Conservation (phyloP, 2,113 vertebrate species). For the Ictidomys tridecemlineatus region DNA sequence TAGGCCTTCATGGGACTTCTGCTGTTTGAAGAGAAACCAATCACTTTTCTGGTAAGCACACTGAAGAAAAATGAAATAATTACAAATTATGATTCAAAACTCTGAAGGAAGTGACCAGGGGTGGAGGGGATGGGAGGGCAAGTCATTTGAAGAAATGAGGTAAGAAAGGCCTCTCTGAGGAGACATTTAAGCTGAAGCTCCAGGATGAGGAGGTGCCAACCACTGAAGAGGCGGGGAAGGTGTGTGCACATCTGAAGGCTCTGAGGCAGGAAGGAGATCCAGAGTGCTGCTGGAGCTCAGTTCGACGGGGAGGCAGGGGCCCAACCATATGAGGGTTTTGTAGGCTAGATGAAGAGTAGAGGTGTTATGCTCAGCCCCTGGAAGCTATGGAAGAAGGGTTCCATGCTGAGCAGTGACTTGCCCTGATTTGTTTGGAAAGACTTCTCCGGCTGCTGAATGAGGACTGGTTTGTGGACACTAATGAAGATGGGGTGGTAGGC, state of each 20-base stretch:
- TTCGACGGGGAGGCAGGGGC: neutral
- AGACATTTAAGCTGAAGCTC: neutral
- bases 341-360: neutral
- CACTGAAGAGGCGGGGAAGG: neutral
- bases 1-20: neutral
- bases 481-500: neutral
- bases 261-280: neutral
- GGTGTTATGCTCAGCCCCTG: neutral
- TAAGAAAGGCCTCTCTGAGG: neutral
- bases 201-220: neutral
- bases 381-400: neutral
- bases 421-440: neutral
- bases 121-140: neutral
- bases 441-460: neutral
- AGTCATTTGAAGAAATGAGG: constrained; percentile 4
- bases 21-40: neutral
- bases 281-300: neutral
- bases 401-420: neutral
- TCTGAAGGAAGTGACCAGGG: constrained; percentile 39
- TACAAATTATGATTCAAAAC: constrained; percentile 34
- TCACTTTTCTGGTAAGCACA: neutral
- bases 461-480: neutral
- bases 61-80: constrained; percentile 29
- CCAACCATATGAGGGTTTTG: neutral
- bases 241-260: constrained; percentile 10